Evolutionary conservation across 2,888 invertebrate species (phyloP).

Genomic region (Spatulosminthurus flaviceps): DNA sequence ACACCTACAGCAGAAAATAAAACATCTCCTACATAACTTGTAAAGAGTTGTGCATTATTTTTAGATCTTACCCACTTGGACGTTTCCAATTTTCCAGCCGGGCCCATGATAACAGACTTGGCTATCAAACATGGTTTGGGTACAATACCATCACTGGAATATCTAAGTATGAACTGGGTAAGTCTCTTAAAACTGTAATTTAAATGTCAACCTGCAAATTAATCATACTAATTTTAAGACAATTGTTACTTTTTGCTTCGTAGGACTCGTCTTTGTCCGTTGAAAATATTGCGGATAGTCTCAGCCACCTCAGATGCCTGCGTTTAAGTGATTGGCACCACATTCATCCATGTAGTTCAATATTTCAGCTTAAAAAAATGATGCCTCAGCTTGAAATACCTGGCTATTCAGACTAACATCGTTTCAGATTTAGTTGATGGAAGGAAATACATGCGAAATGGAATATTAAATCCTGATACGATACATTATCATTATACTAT

Average conservation of each 20-base stretch:
- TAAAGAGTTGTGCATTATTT: neutral
- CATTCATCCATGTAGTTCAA: constrained; percentile 18
- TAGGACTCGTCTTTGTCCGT: constrained; percentile 23
- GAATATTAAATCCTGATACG: too few relatives aligned
- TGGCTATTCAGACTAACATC: neutral
- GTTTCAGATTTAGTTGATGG: too few relatives aligned
- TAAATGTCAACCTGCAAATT: too few relatives aligned
- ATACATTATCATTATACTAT: too few relatives aligned
- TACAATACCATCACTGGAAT: constrained; percentile 23
- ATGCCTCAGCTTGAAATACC: constrained; percentile 39
- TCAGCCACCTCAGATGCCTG: constrained; percentile 29
- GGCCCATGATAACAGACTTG: constrained; percentile 21
- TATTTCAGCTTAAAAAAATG: constrained; percentile 36
- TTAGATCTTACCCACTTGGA: constrained; percentile 27
- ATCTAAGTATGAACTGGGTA: constrained; percentile 40
- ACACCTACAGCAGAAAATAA: too few relatives aligned
- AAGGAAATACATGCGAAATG: too few relatives aligned
- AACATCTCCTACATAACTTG: too few relatives aligned
- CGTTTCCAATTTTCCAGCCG: constrained; percentile 36
- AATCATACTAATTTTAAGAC: too few relatives aligned
- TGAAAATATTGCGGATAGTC: constrained; percentile 8
- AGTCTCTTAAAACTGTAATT: too few relatives aligned
- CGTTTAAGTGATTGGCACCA: constrained; percentile 40
- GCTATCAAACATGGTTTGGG: constrained; percentile 33
- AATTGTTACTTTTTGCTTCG: neutral